A percentile compares a stretch with the other conserved stretches of the same genome.
phyloP scores from a whole-genome alignment of 2,888 invertebrate genomes.

The Drosophila seclusa region DNA sequence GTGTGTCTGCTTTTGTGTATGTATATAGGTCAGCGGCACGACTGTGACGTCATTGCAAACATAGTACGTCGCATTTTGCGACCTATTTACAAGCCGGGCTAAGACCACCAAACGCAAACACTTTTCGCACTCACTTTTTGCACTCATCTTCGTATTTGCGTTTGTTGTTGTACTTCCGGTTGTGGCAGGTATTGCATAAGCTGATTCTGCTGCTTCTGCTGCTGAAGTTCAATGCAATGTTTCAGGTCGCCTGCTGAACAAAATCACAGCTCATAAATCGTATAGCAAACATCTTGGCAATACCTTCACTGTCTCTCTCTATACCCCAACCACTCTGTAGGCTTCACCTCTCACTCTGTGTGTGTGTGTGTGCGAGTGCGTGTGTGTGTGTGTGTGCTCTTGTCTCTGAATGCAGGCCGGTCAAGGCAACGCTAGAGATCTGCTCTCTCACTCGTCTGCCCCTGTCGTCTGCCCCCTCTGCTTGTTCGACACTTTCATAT shows the following conservation, averaged over 20 bases:
- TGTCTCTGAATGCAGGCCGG: slow-evolving; percentile 55
- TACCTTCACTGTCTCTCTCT: background rate
- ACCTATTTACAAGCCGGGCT: slow-evolving; percentile 61
- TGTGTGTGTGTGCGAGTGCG: slow-evolving; percentile 10
- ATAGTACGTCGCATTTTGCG: slow-evolving; percentile 53
- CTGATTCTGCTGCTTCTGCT: slow-evolving; percentile 8
- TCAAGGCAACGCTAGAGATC: slow-evolving; percentile 60
- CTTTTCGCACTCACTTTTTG: slow-evolving; percentile 11
- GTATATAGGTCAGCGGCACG: slow-evolving; percentile 74
- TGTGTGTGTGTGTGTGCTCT: slow-evolving; percentile 18
- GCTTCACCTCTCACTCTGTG: slow-evolving; percentile 8
- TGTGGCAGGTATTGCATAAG: slow-evolving; percentile 60
- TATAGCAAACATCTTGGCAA: slow-evolving; percentile 29
- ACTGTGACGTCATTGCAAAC: slow-evolving; percentile 69
- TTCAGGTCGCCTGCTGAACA: slow-evolving; percentile 37
- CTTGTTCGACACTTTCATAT: slow-evolving; percentile 46
- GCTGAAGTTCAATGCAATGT: slow-evolving; percentile 71
- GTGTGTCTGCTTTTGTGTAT: slow-evolving; percentile 17
- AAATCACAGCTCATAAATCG: slow-evolving; percentile 59
- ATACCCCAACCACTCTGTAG: background rate
- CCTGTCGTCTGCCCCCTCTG: slow-evolving; percentile 10
- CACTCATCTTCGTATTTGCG: slow-evolving; percentile 18
- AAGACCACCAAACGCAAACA: slow-evolving; percentile 15
- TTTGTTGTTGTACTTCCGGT: slow-evolving; percentile 42
- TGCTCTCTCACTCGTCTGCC: slow-evolving; percentile 23